Conservation (phyloP, 2,113 vertebrate species). For the Acrocephalus kingi region DNA sequence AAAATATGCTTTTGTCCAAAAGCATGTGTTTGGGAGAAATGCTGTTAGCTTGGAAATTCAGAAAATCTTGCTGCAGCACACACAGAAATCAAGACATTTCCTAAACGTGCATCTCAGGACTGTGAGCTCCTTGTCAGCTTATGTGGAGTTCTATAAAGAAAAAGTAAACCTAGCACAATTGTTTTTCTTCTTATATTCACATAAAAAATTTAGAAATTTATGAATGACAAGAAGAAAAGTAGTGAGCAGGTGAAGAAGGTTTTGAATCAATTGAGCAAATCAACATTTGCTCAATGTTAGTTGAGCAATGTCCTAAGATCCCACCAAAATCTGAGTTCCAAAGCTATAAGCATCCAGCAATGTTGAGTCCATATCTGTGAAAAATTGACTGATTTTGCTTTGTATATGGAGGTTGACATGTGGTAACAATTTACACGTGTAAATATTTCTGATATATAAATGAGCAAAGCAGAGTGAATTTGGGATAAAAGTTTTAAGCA, state of each 20-base stretch:
- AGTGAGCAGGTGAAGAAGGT: background rate
- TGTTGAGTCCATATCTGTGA: background rate
- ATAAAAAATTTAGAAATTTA: background rate
- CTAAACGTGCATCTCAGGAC: background rate
- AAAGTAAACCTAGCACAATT: background rate
- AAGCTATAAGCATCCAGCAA: background rate
- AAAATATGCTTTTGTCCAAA: background rate
- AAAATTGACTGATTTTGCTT: background rate
- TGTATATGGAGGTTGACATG: accelerated
- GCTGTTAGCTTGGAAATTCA: background rate
- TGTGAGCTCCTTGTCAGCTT: background rate
- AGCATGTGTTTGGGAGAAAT: background rate
- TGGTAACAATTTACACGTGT: background rate
- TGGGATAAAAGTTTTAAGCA: background rate
- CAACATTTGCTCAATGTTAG: too few relatives aligned
- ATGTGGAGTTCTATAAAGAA: background rate
- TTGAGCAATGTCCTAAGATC: background rate
- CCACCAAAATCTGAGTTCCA: background rate
- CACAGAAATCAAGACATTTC: background rate
- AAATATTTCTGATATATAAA: background rate
- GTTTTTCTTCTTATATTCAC: background rate
- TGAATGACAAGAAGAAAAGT: background rate
- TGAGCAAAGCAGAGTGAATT: background rate
- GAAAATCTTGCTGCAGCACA: background rate
- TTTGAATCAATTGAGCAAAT: background rate